Evolutionary conservation across 2,888 invertebrate species (phyloP), one percentile per base, ranked within the genome.

Genomic region (Carpatolechia fugitivella): DNA sequence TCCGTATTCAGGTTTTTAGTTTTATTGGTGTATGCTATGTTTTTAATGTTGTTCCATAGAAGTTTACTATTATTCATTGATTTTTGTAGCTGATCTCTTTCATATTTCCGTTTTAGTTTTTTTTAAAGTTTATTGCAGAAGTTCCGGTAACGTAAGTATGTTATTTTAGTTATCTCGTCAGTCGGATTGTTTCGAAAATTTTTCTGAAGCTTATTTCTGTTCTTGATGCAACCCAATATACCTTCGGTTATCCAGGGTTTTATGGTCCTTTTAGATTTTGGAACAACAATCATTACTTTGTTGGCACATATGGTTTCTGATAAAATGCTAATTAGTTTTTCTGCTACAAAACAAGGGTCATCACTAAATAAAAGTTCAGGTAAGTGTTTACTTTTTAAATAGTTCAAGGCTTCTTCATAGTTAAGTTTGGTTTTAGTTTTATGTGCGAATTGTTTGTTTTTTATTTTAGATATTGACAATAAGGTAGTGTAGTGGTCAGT

Each of bases 41-140:
- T 49, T 49, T 49, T 49, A 20, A 49, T 35, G 8, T 49, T 49
- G 18, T 49, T 49, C 49, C 49, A 49, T 1, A 49, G 24, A 5
- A 35, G 24, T 33, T 49, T 49, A n/a, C 35, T 49, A 35, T 49
- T 49, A n/a, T 49, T 33, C 3, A 18, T 0, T 20, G 49, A 49
- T 20, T 49, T 49, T 18, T 6, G 7, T 4, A 35, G 1, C 2
- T 35, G n/a, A 11, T 49, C 35, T 20, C 35, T 24, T 10, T 49
- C 20, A 35, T 35, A 35, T 13, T 49, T 33, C 18, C 49, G 16
- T 35, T 49, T 49, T 1, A 35, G 20, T 18, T 49, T 49, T 35
- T 49, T 49, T 6, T 35, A 35, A 1, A 49, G 18, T 4, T 35
- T 49, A n/a, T 49, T 49, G 11, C 49, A 49, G 14, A 35, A 49